Percentiles rank a stretch among this genome's conserved stretches.
Evolutionary conservation across 2,113 vertebrate species (phyloP).

Genomic region (Odontophorus gujanensis): DNA sequence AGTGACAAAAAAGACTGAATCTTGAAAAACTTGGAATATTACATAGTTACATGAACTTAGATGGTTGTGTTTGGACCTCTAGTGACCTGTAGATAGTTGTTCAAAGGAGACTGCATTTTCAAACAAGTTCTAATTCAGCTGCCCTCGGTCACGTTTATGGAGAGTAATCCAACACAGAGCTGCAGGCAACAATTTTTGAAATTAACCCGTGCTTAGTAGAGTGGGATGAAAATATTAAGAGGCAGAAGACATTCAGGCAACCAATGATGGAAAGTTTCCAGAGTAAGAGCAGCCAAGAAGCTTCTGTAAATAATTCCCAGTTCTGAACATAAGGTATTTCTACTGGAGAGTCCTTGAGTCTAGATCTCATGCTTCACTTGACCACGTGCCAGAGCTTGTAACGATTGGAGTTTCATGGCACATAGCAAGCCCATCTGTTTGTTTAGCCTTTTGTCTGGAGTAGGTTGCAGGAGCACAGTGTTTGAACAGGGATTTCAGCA

Average conservation of each 20-base stretch:
- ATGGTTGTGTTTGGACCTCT: not conserved
- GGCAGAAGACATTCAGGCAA: slow-evolving; percentile 46
- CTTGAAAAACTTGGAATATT: not conserved
- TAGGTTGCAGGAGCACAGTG: not conserved
- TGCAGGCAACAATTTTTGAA: slow-evolving; percentile 33
- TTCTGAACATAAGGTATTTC: slow-evolving; percentile 65
- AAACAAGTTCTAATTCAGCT: not conserved
- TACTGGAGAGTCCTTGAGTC: slow-evolving; percentile 53
- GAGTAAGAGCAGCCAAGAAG: slow-evolving; percentile 63
- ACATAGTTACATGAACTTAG: not conserved
- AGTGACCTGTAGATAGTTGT: not conserved
- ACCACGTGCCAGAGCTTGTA: slow-evolving; percentile 56
- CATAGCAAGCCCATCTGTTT: slow-evolving; percentile 58
- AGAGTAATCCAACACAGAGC: slow-evolving; percentile 31
- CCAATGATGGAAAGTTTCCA: slow-evolving; percentile 63
- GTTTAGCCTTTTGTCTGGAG: slow-evolving; percentile 70
- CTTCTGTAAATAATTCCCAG: slow-evolving; percentile 69
- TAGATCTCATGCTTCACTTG: slow-evolving; percentile 63
- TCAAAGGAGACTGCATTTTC: not conserved
- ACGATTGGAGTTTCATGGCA: slow-evolving; percentile 44
- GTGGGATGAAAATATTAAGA: slow-evolving; percentile 47
- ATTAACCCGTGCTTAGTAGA: not conserved
- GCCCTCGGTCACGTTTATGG: slow-evolving; percentile 25
- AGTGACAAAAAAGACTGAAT: not conserved
- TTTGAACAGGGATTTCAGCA: not conserved